Evolutionary conservation across 2,888 invertebrate species (phyloP), one percentile per base, ranked within the genome.

Genomic region (Heteropelma amictum): DNA sequence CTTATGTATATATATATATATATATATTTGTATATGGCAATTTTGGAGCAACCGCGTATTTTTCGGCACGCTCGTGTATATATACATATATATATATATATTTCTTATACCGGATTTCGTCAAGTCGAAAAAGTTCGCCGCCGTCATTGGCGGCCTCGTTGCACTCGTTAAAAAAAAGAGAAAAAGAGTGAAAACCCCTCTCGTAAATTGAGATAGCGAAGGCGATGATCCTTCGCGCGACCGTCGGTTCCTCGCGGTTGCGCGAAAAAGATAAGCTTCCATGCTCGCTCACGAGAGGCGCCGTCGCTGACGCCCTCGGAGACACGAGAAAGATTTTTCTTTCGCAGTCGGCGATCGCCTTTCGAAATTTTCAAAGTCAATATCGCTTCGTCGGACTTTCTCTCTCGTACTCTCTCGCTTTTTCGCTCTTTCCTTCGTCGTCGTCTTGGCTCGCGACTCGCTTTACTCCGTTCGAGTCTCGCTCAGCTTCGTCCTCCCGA

Each of bases 201-300:
- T 42, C 40, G 30, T 38, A 42, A 63, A 51, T 54, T 42, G 67
- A 4, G 26, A 33, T 49, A 64, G 30, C 30, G 21, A 53, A 26
- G 28, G 63, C 51, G 56, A 67, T 35, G 72, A 14, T 23, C 28
- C 74, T 81, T 53, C 35, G 81, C 79, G 77, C 77, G 72, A 77
- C 69, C 80, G 79, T 79, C 76, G 54, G 76, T 77, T 78, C 65
- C 49, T 80, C 28, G 47, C 53, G 28, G 26, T 76, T 51, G 71
- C 47, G 74, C 70, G 53, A 65, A 21, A 28, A 65, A 58, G 38
- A 14, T 45, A 28, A 30, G 51, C 12, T 38, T 68, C 38, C 17
- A n/a, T 21, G 1, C 23, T 23, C 6, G n/a, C 7, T 63, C 1
- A 5, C 10, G 0, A 3, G 49, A 17, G 1, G 7, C 21, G 28